These are phyloP conservation scores for Rhinolophus sinicus DNA, from an alignment of 2,113 vertebrate species.

Conservation along the genomic window DNA sequence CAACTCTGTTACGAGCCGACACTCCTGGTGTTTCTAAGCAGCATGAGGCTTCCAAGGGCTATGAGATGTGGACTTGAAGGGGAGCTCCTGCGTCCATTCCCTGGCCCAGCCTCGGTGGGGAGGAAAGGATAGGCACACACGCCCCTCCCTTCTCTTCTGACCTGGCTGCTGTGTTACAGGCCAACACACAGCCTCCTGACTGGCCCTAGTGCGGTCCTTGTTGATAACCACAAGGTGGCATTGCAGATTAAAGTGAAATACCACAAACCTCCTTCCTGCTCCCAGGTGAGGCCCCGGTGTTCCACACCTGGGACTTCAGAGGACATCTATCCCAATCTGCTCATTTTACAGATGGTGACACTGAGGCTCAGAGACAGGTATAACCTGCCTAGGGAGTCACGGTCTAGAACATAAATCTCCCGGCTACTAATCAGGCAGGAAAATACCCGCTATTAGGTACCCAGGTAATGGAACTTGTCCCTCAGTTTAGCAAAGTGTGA, in stretches of 20 bases:
- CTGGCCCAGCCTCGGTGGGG: no score
- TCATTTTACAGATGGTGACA: constrained; percentile 63
- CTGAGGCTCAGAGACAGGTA: not conserved
- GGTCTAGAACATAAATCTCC: not conserved
- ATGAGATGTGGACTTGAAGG: not conserved
- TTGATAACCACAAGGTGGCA: constrained; percentile 87
- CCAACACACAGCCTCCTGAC: constrained; percentile 18
- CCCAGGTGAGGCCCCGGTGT: constrained; percentile 55
- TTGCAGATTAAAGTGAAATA: constrained; percentile 87
- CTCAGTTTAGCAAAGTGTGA: not conserved
- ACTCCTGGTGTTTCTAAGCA: not conserved
- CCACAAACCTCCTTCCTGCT: not conserved
- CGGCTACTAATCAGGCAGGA: not conserved
- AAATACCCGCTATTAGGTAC: not conserved
- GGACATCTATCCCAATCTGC: not conserved
- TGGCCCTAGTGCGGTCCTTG: constrained; percentile 67
- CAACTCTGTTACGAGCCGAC: not conserved
- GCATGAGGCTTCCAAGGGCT: not conserved
- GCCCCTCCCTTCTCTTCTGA: not conserved
- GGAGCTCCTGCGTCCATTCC: not conserved
- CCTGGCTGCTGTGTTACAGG: not conserved
- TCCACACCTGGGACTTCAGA: not conserved
- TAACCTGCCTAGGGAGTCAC: not conserved
- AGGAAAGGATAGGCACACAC: no score
- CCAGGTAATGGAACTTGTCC: not conserved